Evolutionary conservation across 2,888 invertebrate species (phyloP), one percentile per base, ranked within the genome.

Genomic region (Venusia cambrica): DNA sequence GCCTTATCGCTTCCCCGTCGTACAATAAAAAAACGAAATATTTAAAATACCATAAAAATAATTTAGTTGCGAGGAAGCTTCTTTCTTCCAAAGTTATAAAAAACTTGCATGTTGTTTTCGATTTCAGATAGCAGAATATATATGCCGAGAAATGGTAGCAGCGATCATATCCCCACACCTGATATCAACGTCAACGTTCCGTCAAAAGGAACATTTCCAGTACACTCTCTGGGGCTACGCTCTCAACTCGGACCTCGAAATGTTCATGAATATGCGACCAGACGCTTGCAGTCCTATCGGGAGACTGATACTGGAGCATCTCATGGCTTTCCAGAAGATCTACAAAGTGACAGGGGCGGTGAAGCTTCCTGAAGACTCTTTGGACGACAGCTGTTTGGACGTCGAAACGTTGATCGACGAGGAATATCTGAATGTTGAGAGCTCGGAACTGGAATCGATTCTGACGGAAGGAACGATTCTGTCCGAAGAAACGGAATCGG

Each of bases 101-200:
- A n/a, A n/a, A n/a, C n/a, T n/a, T n/a, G n/a, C n/a, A n/a, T n/a
- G n/a, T n/a, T n/a, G n/a, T n/a, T n/a, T n/a, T n/a, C n/a, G n/a
- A n/a, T n/a, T n/a, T n/a, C 54, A 90, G 90, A 77, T 92, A 25
- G 89, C 91, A 1, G 89, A 90, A 63, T 91, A 92, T 54, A 71
- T 93, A 1, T 90, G 91, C 50, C 87, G 88, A 38, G 91, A 92
- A 74, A 88, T 92, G 59, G 88, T 91, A 11, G 80, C 79, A 15
- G 84, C 90, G 0, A 84, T 89, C 11, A 84, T 85, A 54, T 87
- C 87, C 0, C 87, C 87, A 1, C 88, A 88, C 35, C 57, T 88
- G 2, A 67, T 84, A 1, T 80, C 85, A 48, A 84, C 83, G 1
- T 84, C 88, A 0, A 77, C 84, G 2, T 88, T 87, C 59, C 62